A percentile compares a stretch with the other conserved stretches of the same genome.
Conservation (phyloP, 2,113 vertebrate genomes). For the Hippotragus niger region DNA sequence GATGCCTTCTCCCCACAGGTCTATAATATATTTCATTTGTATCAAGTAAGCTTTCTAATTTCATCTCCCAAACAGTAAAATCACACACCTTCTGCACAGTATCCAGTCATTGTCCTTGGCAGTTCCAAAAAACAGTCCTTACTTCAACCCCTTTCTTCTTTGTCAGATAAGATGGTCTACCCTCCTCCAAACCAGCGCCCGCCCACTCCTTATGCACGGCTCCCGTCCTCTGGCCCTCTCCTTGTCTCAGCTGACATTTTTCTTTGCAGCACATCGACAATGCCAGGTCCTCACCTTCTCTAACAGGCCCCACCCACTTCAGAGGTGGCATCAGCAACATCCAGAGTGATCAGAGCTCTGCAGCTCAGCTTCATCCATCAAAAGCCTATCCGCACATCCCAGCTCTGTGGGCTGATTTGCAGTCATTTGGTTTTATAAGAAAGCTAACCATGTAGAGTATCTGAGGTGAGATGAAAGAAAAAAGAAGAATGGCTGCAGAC, state of each 20-base stretch:
- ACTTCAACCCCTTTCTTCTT: not conserved
- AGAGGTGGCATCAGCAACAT: not conserved
- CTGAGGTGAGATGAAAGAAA: conserved; percentile 4
- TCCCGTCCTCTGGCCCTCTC: not conserved
- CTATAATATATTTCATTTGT: not conserved
- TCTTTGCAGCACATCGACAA: not conserved
- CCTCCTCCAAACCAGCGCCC: not conserved
- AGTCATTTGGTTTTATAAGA: conserved; percentile 1
- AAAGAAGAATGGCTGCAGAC: conserved; percentile 15
- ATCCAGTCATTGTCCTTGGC: not conserved
- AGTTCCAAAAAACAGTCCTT: not conserved
- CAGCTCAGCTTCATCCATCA: not conserved
- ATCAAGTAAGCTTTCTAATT: not conserved
- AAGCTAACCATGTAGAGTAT: not conserved
- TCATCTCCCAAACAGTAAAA: not conserved
- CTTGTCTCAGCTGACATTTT: not conserved
- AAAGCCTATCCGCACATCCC: not conserved
- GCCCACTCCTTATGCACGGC: not conserved
- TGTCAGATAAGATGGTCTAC: not conserved
- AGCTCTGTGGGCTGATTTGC: not conserved
- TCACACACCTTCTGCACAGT: not conserved
- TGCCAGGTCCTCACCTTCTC: not conserved
- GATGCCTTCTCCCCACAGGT: not conserved
- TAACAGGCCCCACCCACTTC: not conserved
- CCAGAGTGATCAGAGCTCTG: not conserved